Percentiles rank a stretch among this genome's conserved stretches.
Conservation (phyloP, 2,888 invertebrate genomes). For the Chrysolina oricalcia region DNA sequence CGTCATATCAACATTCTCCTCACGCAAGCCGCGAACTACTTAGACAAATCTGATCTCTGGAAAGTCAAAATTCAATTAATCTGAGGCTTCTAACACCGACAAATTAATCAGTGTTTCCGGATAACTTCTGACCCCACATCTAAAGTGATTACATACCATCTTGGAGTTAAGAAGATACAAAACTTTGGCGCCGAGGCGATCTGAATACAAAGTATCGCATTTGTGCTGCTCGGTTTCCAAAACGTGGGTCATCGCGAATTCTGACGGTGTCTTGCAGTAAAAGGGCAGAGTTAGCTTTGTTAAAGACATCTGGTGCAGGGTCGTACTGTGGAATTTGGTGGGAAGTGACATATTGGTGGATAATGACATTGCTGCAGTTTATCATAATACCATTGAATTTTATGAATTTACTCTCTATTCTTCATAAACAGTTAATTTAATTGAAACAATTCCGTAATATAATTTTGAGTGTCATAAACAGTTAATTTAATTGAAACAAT, state of each 20-base stretch:
- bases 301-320: constrained; percentile 64
- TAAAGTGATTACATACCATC: constrained; percentile 66
- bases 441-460: too few species aligned
- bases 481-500: too few species aligned
- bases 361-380: too few species aligned
- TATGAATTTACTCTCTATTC: too few species aligned
- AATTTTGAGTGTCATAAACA: too few species aligned
- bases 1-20: neutral
- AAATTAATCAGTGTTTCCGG: constrained; percentile 57
- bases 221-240: constrained; percentile 65
- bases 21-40: neutral
- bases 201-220: constrained; percentile 70
- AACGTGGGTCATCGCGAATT: constrained; percentile 63
- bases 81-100: constrained; percentile 40
- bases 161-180: constrained; percentile 69
- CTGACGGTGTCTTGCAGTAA: constrained; percentile 59
- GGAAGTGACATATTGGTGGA: constrained; percentile 28
- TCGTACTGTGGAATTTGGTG: constrained; percentile 37
- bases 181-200: constrained; percentile 65
- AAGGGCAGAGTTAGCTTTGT: constrained; percentile 65
- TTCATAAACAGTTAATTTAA: too few species aligned
- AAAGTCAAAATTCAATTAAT: constrained; percentile 40
- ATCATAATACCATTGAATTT: too few species aligned
- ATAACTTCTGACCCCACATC: constrained; percentile 54
- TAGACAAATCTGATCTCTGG: neutral